Evolutionary conservation across 2,113 vertebrate genomes (phyloP).

Genomic region (Bubalus kerabau): DNA sequence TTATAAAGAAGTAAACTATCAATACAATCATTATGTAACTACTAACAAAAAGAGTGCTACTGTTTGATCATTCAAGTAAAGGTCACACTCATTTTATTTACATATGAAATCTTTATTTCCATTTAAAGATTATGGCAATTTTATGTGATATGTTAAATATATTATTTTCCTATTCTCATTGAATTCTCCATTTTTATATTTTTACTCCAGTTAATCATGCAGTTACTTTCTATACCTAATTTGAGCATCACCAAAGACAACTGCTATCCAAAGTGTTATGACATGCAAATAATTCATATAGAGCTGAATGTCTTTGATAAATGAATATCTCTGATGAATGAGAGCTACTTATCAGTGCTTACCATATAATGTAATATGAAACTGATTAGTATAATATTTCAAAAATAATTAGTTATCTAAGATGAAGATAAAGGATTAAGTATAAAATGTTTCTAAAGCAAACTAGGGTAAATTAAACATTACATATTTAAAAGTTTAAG

Average conservation of each 20-base stretch:
- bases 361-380: constrained; percentile 69
- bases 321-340: constrained; percentile 75
- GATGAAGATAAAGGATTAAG: constrained; percentile 71
- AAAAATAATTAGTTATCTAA: constrained; percentile 73
- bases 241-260: constrained; percentile 53
- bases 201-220: constrained; percentile 25
- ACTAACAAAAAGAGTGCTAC: background rate
- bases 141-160: constrained; percentile 8
- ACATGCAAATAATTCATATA: constrained; percentile 67
- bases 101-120: constrained; percentile 9
- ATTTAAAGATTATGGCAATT: constrained; percentile 39
- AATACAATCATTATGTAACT: background rate
- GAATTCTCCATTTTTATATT: constrained; percentile 40
- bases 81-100: constrained; percentile 33
- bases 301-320: constrained; percentile 75
- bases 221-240: constrained; percentile 42
- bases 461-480: constrained; percentile 57
- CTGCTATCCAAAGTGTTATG: constrained; percentile 15
- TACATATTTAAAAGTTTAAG: constrained; percentile 56
- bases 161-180: constrained; percentile 26
- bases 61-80: constrained; percentile 53
- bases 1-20: background rate
- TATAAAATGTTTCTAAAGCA: constrained; percentile 53
- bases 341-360: constrained; percentile 69
- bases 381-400: constrained; percentile 64